Evolutionary conservation across 2,113 vertebrate genomes (phyloP).

Genomic region (Irena cyanogastra): DNA sequence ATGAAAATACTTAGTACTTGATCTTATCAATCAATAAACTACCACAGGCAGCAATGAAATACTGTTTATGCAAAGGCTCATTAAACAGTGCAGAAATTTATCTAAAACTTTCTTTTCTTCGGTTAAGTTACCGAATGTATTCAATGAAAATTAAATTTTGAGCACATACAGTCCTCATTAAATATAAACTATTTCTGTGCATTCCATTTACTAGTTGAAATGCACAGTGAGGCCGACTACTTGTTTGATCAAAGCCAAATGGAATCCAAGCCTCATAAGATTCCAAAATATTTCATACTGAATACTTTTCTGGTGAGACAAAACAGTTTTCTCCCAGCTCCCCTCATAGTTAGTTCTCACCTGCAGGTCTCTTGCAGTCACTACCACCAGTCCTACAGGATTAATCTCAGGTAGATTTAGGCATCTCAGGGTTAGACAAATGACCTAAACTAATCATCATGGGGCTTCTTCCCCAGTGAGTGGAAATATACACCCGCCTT

Average conservation of each 20-base stretch:
- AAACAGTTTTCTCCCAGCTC: neutral
- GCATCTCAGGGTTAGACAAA: neutral
- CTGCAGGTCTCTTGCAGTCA: neutral
- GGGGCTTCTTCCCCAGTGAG: neutral
- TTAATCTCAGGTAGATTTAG: neutral
- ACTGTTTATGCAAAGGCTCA: neutral
- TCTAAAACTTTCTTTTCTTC: neutral
- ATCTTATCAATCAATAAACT: neutral
- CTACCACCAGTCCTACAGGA: neutral
- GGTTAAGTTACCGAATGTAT: neutral
- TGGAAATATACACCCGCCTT: neutral
- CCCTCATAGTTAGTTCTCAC: neutral
- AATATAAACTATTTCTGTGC: neutral
- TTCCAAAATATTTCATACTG: neutral
- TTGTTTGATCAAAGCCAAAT: neutral
- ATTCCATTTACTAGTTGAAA: neutral
- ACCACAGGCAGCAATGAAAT: neutral
- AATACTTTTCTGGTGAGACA: neutral
- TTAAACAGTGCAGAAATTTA: neutral
- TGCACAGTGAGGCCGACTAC: neutral
- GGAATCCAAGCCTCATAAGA: neutral
- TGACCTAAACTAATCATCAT: neutral
- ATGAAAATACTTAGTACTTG: neutral
- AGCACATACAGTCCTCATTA: neutral
- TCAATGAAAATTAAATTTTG: neutral